phyloP scores from a whole-genome alignment of 2,113 vertebrate genomes.

The Chaetura pelagica region DNA sequence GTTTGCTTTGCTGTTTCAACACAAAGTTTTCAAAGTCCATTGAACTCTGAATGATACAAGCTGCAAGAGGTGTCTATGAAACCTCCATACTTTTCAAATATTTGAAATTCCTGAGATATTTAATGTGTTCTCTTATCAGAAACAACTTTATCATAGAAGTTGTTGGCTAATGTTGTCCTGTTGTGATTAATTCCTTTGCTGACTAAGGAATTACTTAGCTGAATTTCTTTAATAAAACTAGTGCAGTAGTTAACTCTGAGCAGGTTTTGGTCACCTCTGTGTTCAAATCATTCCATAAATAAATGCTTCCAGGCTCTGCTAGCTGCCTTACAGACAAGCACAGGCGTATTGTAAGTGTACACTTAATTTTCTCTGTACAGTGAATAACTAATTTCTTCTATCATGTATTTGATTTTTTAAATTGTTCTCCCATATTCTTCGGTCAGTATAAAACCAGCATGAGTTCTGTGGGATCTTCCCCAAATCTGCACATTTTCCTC shows the following conservation, averaged over 20 bases:
- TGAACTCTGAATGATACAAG: background rate
- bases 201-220: background rate
- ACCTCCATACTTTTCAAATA: background rate
- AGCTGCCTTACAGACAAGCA: background rate
- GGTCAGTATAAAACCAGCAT: background rate
- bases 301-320: background rate
- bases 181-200: background rate
- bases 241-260: background rate
- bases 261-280: background rate
- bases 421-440: background rate
- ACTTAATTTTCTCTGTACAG: background rate
- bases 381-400: background rate
- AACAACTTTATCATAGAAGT: background rate
- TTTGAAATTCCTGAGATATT: background rate
- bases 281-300: background rate
- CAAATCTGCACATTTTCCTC: background rate
- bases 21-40: constrained; percentile 16
- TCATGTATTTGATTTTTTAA: background rate
- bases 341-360: background rate
- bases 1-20: constrained; percentile 41
- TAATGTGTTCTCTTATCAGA: background rate
- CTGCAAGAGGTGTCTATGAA: background rate
- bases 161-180: background rate
- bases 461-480: background rate
- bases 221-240: background rate